These are phyloP conservation scores for Montipora capricornis DNA, from an alignment of 64 coral and sea anemone genomes.

Conservation along the genomic window DNA sequence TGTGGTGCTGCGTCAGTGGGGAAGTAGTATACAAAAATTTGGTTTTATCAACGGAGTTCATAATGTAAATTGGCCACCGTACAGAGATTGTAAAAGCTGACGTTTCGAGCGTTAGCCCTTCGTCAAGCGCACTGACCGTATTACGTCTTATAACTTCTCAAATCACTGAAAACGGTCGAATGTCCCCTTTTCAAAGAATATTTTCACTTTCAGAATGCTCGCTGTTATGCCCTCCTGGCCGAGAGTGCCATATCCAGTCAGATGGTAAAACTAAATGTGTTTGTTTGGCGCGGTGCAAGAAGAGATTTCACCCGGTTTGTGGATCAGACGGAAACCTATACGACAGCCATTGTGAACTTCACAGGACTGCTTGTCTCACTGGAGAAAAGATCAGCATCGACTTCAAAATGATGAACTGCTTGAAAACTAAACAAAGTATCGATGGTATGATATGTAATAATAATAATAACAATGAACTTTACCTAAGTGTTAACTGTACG, in stretches of 20 bases:
- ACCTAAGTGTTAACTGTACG: no score
- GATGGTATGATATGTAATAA: neutral
- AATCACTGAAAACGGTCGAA: neutral
- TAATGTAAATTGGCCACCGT: no score
- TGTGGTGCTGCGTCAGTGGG: no score
- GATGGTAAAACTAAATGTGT: conserved; percentile 34
- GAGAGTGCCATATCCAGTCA: conserved; percentile 27
- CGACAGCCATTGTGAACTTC: conserved; percentile 68
- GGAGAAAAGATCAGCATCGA: conserved; percentile 65
- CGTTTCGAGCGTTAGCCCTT: no score
- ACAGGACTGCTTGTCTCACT: conserved; percentile 60
- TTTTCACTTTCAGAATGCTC: conserved; percentile 35
- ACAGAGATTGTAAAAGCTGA: no score
- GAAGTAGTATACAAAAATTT: no score
- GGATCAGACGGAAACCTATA: conserved; percentile 67
- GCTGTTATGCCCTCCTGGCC: conserved; percentile 51
- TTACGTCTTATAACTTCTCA: no score
- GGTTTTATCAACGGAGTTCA: no score
- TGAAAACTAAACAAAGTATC: neutral
- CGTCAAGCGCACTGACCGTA: no score
- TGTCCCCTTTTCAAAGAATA: neutral
- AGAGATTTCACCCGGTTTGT: conserved; percentile 73
- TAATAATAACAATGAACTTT: no score
- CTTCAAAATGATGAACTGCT: conserved; percentile 10
- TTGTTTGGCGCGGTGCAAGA: conserved; percentile 52